Conservation (phyloP, 2,113 vertebrate species). For the Recurvirostra avosetta region DNA sequence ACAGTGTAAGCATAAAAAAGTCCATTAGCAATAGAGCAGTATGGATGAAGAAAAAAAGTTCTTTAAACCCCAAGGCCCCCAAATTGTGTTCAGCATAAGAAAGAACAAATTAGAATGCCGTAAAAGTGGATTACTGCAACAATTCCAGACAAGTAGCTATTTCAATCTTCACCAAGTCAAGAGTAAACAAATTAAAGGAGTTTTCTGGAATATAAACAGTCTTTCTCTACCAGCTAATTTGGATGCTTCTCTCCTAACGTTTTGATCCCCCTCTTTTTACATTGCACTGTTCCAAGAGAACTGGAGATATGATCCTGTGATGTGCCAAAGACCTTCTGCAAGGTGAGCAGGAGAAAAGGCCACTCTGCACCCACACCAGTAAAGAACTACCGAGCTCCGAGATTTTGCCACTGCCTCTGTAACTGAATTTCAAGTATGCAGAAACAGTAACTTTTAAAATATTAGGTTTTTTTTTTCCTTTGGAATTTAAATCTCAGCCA, state of each 20-base stretch:
- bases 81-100: not conserved
- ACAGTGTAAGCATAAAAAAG: not conserved
- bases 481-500: not conserved
- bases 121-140: not conserved
- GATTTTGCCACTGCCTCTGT: not conserved
- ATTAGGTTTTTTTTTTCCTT: not conserved
- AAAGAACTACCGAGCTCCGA: not conserved
- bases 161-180: conserved; percentile 18
- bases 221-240: not conserved
- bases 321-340: not conserved
- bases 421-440: not conserved
- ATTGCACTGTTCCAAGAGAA: not conserved
- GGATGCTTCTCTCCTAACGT: not conserved
- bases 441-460: not conserved
- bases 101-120: not conserved
- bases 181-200: not conserved
- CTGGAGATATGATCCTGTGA: not conserved
- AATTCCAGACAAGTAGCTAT: conserved; percentile 21
- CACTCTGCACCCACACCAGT: not conserved
- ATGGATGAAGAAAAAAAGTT: not conserved
- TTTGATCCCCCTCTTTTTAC: not conserved
- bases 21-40: not conserved
- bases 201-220: not conserved
- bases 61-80: not conserved
- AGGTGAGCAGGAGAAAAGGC: not conserved